A percentile compares a stretch with the other conserved stretches of the same genome.
Evolutionary conservation across 2,113 vertebrate genomes (phyloP).

Genomic region (Brachirus orientalis): DNA sequence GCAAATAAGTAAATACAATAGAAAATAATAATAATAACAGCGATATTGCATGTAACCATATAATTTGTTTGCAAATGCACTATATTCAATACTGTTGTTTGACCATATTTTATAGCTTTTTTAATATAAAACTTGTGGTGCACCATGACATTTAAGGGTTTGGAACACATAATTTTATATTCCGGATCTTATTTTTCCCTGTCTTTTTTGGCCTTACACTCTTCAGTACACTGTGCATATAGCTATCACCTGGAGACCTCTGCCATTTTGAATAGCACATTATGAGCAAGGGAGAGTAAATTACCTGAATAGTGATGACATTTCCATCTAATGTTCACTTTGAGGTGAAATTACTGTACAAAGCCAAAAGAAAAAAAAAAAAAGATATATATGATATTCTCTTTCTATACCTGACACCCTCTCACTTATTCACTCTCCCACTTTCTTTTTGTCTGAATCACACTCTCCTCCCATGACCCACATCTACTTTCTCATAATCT

Average conservation of each 20-base stretch:
- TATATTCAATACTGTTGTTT: too few relatives aligned
- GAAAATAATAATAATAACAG: too few relatives aligned
- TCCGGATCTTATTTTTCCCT: too few relatives aligned
- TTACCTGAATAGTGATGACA: slow-evolving; percentile 67
- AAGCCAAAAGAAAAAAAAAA: neutral
- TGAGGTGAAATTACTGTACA: slow-evolving; percentile 51
- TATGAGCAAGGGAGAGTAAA: slow-evolving; percentile 60
- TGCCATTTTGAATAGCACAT: slow-evolving; percentile 57
- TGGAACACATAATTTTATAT: too few relatives aligned
- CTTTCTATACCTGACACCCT: slow-evolving; percentile 35
- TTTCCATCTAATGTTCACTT: slow-evolving; percentile 74
- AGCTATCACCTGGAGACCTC: slow-evolving; percentile 36
- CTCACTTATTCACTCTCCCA: slow-evolving; percentile 1
- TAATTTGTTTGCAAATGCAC: too few relatives aligned
- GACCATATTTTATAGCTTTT: too few relatives aligned
- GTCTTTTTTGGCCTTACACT: too few relatives aligned
- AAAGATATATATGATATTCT: slow-evolving; percentile 36
- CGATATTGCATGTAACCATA: too few relatives aligned
- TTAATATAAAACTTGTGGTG: too few relatives aligned
- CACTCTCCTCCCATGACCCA: slow-evolving; percentile 33
- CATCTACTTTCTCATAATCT: slow-evolving; percentile 45
- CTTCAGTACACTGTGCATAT: neutral
- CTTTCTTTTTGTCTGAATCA: slow-evolving; percentile 34
- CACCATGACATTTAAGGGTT: too few relatives aligned
- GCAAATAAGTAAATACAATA: too few relatives aligned